phyloP scores from a whole-genome alignment of 2,888 invertebrate genomes.

The Dryomyza anilis region DNA sequence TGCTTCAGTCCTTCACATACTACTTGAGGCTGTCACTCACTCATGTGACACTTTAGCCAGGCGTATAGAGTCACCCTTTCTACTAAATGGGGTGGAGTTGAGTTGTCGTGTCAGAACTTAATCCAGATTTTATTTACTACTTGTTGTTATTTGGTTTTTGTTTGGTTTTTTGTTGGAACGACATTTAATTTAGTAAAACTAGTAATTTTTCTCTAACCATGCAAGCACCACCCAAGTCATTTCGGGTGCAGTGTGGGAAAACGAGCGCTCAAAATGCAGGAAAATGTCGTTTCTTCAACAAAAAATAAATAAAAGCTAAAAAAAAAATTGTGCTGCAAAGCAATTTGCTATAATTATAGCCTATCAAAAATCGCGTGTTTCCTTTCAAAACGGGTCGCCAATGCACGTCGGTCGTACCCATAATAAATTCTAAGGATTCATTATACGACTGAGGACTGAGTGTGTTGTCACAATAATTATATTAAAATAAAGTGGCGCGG shows the following conservation, averaged over 20 bases:
- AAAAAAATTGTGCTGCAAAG: constrained; percentile 30
- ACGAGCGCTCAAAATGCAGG: not conserved
- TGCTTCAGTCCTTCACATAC: not conserved
- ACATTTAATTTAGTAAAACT: constrained; percentile 20
- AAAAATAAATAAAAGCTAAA: not conserved
- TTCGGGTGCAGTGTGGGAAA: no score
- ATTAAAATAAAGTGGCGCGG: no score
- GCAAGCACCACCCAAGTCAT: not conserved
- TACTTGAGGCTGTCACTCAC: constrained; percentile 6
- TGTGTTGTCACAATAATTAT: no score
- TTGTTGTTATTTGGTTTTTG: no score
- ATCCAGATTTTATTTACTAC: constrained; percentile 10
- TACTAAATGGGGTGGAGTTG: not conserved
- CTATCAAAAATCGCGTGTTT: constrained; percentile 23
- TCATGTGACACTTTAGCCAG: constrained; percentile 17
- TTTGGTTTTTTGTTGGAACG: not conserved
- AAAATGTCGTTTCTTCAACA: not conserved
- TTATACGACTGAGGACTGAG: no score
- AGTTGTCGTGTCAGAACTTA: constrained; percentile 1
- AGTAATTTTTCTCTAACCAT: not conserved
- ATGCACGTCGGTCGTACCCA: not conserved
- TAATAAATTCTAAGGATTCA: no score
- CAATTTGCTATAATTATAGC: constrained; percentile 38
- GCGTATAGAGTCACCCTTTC: not conserved
- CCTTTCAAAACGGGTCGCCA: not conserved